These are phyloP conservation scores for Thalassoma bifasciatum DNA, from an alignment of 2,113 vertebrate genomes.

Conservation along the genomic window DNA sequence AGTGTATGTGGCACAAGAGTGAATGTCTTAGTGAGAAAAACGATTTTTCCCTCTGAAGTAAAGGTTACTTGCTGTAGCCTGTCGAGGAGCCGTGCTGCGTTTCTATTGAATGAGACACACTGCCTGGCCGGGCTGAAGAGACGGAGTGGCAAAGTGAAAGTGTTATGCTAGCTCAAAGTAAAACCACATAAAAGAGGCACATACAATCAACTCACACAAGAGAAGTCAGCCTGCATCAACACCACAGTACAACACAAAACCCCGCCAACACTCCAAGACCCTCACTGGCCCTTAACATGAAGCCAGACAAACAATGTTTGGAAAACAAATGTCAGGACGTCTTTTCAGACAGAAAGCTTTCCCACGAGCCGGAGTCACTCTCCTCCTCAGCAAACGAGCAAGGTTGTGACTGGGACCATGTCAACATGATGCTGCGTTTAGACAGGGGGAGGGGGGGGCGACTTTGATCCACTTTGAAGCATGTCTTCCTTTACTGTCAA, in stretches of 20 bases:
- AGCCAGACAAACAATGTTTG: conserved; percentile 57
- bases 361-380: conserved; percentile 53
- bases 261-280: conserved; percentile 12
- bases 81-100: conserved; percentile 50
- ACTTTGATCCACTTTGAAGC: conserved; percentile 73
- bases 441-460: conserved; percentile 38
- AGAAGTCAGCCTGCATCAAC: conserved; percentile 43
- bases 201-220: conserved; percentile 26
- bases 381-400: conserved; percentile 53
- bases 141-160: conserved; percentile 35
- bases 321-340: conserved; percentile 65
- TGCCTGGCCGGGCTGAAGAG: conserved; percentile 28
- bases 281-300: conserved; percentile 38
- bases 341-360: conserved; percentile 55
- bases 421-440: conserved; percentile 67
- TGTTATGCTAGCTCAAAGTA: conserved; percentile 52
- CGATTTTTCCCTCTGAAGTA: conserved; percentile 43
- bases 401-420: conserved; percentile 60
- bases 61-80: conserved; percentile 64
- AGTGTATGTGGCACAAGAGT: conserved; percentile 19
- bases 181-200: conserved; percentile 48
- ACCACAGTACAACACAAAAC: conserved; percentile 12
- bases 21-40: conserved; percentile 53
- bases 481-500: conserved; percentile 64
- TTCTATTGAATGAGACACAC: conserved; percentile 47